Conservation (phyloP, 1,140 invertebrate genomes). For the Conus betulinus region DNA sequence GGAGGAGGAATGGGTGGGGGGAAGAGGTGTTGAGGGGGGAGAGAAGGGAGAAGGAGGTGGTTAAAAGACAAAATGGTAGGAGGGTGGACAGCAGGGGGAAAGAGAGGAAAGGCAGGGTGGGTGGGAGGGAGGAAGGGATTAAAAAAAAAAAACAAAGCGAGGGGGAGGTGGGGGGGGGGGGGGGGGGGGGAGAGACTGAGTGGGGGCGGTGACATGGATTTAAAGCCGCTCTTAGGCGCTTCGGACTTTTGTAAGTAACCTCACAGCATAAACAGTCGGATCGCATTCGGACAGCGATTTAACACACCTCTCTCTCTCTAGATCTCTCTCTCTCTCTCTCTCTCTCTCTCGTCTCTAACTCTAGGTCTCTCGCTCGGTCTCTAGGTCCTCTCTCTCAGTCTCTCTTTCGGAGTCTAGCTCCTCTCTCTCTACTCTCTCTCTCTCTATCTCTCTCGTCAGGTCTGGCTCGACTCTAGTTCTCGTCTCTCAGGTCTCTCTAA, state of each 20-base stretch:
- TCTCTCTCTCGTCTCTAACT: constrained; percentile 14
- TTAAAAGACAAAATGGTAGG: not conserved
- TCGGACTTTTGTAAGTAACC: no score
- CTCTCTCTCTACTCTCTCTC: no score
- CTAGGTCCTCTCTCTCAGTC: no score
- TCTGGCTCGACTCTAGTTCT: no score
- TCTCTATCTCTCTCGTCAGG: not conserved
- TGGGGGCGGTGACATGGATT: not conserved
- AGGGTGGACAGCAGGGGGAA: not conserved
- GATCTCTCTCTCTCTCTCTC: constrained; percentile 5
- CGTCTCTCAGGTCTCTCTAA: not conserved
- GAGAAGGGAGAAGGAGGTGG: not conserved
- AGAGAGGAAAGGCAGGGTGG: not conserved
- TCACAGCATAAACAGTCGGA: no score
- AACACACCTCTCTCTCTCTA: not conserved
- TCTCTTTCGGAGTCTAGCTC: no score
- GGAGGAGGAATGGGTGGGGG: not conserved
- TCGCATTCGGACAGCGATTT: no score
- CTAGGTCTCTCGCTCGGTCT: no score
- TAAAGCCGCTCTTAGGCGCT: no score
- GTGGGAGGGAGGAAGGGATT: not conserved
- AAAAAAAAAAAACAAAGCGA: not conserved
- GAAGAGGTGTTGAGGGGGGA: not conserved
- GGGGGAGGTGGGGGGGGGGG: not conserved
- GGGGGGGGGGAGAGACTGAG: not conserved